Evolutionary conservation across 2,113 vertebrate genomes (phyloP).

Genomic region (Gymnogyps californianus): DNA sequence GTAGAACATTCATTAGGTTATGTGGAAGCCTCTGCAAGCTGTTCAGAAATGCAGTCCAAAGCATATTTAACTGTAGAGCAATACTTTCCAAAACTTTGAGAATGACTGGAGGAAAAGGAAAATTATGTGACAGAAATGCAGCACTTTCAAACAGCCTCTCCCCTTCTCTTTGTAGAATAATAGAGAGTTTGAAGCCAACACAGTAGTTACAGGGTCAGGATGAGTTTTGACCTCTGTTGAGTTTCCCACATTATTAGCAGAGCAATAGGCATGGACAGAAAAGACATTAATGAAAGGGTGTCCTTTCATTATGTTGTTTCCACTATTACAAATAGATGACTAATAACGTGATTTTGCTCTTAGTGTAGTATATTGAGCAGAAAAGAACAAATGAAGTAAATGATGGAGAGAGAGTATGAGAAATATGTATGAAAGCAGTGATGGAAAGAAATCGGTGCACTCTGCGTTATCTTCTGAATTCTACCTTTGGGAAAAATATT

Average conservation of each 20-base stretch:
- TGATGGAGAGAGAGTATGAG: background rate
- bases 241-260: conserved; percentile 19
- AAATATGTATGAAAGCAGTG: background rate
- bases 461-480: background rate
- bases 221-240: conserved; percentile 9
- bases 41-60: conserved; percentile 29
- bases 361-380: background rate
- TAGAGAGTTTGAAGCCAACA: background rate
- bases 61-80: background rate
- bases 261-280: background rate
- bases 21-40: conserved; percentile 8
- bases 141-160: background rate
- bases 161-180: background rate
- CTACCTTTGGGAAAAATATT: background rate
- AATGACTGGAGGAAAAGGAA: background rate
- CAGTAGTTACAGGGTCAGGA: background rate
- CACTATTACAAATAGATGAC: background rate
- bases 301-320: conserved; percentile 1
- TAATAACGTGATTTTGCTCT: conserved; percentile 15
- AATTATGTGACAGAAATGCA: background rate
- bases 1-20: conserved; percentile 22
- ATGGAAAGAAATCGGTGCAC: background rate
- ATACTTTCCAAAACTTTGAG: background rate
- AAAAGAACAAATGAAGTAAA: background rate
- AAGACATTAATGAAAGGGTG: background rate